Evolutionary conservation across 2,113 vertebrate species (phyloP).

Genomic region (Glaucomys volans): DNA sequence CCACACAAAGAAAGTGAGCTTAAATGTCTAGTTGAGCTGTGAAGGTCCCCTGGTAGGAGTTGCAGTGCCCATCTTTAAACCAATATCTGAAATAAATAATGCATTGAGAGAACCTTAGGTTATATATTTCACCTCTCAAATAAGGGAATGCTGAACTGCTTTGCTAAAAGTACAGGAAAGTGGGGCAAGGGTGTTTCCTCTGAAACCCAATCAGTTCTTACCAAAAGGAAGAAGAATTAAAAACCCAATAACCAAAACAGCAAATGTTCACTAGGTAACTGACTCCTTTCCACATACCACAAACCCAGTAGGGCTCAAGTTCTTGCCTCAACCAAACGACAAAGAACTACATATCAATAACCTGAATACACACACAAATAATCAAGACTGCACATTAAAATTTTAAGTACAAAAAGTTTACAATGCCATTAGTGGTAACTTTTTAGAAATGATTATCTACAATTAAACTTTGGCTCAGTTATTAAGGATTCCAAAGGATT

Average conservation of each 20-base stretch:
- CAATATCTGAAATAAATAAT: not conserved
- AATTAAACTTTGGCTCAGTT: not conserved
- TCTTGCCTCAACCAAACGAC: constrained; percentile 16
- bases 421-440: not conserved
- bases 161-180: not conserved
- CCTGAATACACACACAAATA: not conserved
- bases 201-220: not conserved
- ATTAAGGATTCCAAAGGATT: not conserved
- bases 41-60: not conserved
- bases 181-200: not conserved
- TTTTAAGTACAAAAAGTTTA: not conserved
- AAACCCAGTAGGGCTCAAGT: not conserved
- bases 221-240: not conserved
- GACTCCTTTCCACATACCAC: not conserved
- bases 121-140: not conserved
- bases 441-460: constrained; percentile 29
- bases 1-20: not conserved
- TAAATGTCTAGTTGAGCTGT: not conserved
- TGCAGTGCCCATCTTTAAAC: not conserved
- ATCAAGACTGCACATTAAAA: not conserved
- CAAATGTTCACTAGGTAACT: not conserved
- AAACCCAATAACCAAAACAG: not conserved
- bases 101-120: not conserved
- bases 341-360: not conserved
- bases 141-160: not conserved